phyloP scores from a whole-genome alignment of 2,888 invertebrate species.

The Drosophila nr. perissopoda region DNA sequence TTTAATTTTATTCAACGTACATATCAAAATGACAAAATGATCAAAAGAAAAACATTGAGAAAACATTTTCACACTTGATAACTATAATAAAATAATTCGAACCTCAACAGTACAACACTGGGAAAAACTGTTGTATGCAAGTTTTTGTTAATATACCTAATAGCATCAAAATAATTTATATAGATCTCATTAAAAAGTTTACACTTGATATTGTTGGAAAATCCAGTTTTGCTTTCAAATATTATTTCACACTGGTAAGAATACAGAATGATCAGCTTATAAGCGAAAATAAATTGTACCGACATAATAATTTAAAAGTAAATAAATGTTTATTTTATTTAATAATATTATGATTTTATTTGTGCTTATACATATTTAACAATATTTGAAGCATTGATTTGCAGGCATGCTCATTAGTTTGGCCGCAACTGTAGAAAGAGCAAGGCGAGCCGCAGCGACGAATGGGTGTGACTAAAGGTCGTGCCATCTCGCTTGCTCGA shows the following conservation, averaged over 20 bases:
- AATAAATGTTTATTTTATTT: rapidly evolving
- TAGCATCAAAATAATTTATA: neutral
- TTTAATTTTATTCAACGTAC: neutral
- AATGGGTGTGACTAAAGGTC: conserved; percentile 62
- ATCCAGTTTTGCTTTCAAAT: neutral
- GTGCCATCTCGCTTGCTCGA: conserved; percentile 42
- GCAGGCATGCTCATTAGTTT: conserved; percentile 24
- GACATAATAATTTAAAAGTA: neutral
- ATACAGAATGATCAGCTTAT: neutral
- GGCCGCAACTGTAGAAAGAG: conserved; percentile 41
- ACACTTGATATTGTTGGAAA: neutral
- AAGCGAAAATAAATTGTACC: neutral
- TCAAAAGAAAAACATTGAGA: no score
- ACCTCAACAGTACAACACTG: neutral
- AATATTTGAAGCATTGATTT: neutral
- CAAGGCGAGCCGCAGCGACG: conserved; percentile 12
- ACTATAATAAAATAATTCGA: neutral
- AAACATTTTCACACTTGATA: no score
- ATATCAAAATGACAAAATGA: neutral
- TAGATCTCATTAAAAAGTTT: neutral
- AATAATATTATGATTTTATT: neutral
- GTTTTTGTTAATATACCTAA: neutral
- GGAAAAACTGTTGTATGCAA: neutral
- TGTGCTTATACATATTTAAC: neutral
- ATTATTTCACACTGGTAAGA: neutral